Percentiles rank a stretch among this genome's conserved stretches.
Evolutionary conservation across 1,140 invertebrate genomes (phyloP).

Genomic region (Papilio xuthus): DNA sequence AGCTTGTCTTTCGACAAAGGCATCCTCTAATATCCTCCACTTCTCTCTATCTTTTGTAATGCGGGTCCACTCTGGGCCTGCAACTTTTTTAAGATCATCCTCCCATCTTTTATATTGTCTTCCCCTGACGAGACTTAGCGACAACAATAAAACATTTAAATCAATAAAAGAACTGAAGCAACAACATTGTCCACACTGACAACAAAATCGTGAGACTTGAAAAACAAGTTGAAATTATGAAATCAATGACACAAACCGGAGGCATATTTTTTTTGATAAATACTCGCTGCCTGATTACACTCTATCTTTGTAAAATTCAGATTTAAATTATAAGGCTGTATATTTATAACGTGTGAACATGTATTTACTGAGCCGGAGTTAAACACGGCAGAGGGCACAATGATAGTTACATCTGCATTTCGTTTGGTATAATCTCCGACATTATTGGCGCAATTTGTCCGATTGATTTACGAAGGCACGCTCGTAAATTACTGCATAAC

Average conservation of each 20-base stretch:
- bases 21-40: too few relatives aligned
- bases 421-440: slow-evolving; percentile 36
- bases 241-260: not conserved
- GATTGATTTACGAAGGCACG: slow-evolving; percentile 46
- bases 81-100: too few relatives aligned
- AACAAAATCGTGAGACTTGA: not conserved
- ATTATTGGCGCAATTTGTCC: slow-evolving; percentile 45
- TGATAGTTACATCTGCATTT: slow-evolving; percentile 37
- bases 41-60: too few relatives aligned
- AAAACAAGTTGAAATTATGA: not conserved
- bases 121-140: too few relatives aligned
- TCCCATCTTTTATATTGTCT: too few relatives aligned
- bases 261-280: not conserved
- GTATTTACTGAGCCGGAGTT: not conserved
- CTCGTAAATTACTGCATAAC: slow-evolving; percentile 39
- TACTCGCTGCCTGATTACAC: not conserved
- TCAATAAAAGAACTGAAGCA: too few relatives aligned
- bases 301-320: slow-evolving; percentile 3
- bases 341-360: slow-evolving; percentile 38
- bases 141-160: too few relatives aligned
- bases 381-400: slow-evolving; percentile 20
- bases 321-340: slow-evolving; percentile 31
- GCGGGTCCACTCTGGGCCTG: too few relatives aligned
- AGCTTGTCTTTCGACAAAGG: too few relatives aligned
- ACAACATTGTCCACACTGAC: not conserved